Evolutionary conservation across 2,113 vertebrate species (phyloP).

Genomic region (Erinaceus europaeus): DNA sequence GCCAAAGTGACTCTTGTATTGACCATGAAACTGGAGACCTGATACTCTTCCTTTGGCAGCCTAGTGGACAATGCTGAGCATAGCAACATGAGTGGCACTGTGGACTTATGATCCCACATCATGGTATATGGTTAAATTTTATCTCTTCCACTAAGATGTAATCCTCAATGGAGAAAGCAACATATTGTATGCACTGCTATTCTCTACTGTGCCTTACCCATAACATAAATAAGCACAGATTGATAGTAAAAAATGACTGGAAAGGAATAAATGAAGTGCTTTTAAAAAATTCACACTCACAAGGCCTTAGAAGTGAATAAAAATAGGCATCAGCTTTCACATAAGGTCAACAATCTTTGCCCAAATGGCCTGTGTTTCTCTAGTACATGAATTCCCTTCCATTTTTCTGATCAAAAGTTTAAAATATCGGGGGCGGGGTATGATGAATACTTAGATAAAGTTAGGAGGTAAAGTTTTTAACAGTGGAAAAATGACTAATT

Average conservation of each 20-base stretch:
- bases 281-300: too few species aligned
- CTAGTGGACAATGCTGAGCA: conserved; percentile 19
- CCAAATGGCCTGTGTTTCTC: too few species aligned
- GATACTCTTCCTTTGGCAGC: background rate
- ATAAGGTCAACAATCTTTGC: too few species aligned
- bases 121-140: background rate
- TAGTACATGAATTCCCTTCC: too few species aligned
- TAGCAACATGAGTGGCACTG: conserved; percentile 9
- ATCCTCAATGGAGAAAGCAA: background rate
- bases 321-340: too few species aligned
- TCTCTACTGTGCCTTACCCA: background rate
- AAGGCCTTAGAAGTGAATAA: too few species aligned
- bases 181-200: background rate
- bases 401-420: too few species aligned
- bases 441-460: too few species aligned
- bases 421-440: too few species aligned
- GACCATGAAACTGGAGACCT: conserved; percentile 24
- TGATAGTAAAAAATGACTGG: background rate
- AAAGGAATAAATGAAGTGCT: background rate
- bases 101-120: conserved; percentile 25
- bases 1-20: background rate
- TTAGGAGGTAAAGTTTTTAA: too few species aligned
- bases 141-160: background rate
- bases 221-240: background rate
- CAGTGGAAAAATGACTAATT: too few species aligned